Conservation (phyloP, 2,888 invertebrate species). For the Drosophila emarginata region DNA sequence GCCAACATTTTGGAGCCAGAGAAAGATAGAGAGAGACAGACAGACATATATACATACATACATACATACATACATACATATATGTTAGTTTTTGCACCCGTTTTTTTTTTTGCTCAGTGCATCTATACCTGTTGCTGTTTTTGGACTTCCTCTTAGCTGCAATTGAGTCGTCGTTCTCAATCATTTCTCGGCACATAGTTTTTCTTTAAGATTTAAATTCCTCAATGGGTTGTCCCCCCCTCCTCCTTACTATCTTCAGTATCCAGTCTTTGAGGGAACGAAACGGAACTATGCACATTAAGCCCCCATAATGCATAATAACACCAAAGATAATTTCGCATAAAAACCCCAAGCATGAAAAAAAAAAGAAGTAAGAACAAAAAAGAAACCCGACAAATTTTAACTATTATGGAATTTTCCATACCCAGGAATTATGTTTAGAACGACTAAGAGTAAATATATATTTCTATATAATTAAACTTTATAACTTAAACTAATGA, state of each 20-base stretch:
- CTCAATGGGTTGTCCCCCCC: slow-evolving; percentile 28
- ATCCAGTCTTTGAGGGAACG: slow-evolving; percentile 25
- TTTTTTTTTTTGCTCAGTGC: neutral
- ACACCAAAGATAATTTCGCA: slow-evolving; percentile 69
- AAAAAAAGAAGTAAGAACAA: slow-evolving; percentile 15
- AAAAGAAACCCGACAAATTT: slow-evolving; percentile 8
- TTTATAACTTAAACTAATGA: too few species aligned
- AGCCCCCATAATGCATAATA: slow-evolving; percentile 70
- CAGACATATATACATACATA: neutral
- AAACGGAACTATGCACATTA: slow-evolving; percentile 70
- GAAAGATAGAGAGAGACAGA: neutral
- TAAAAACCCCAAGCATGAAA: slow-evolving; percentile 29
- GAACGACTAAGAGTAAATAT: neutral
- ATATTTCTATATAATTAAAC: too few species aligned
- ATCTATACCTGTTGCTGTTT: neutral
- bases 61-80: too few species aligned
- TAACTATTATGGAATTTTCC: neutral
- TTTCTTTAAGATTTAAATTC: slow-evolving; percentile 39
- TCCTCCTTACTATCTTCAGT: neutral
- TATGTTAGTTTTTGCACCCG: neutral
- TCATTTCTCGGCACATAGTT: slow-evolving; percentile 24
- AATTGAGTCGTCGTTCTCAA: slow-evolving; percentile 59
- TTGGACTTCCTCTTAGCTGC: slow-evolving; percentile 15
- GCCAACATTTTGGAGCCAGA: slow-evolving; percentile 48
- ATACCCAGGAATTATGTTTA: neutral